Conservation (phyloP, 2,797 vertebrate species). For the Picus viridis region DNA sequence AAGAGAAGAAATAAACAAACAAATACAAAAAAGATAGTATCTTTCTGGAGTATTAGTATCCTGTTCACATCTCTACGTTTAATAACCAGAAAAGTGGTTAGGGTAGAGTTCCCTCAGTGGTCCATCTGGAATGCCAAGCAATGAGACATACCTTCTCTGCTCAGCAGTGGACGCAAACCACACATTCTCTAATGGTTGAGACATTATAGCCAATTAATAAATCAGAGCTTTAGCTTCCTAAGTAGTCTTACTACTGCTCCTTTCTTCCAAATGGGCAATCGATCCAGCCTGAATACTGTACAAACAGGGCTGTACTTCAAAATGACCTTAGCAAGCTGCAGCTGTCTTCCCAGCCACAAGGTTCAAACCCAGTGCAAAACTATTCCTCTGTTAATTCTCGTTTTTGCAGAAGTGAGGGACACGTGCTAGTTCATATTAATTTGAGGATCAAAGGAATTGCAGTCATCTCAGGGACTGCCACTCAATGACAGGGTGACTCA, state of each 20-base stretch:
- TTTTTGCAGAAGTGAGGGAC: not conserved
- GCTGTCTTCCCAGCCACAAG: not conserved
- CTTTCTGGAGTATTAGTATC: not conserved
- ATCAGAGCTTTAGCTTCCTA: not conserved
- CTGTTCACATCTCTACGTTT: not conserved
- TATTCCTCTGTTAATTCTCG: not conserved
- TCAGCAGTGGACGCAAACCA: not conserved
- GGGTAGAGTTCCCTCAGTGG: not conserved
- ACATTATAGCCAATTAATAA: not conserved
- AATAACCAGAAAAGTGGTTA: not conserved
- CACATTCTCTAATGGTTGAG: not conserved
- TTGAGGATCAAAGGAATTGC: not conserved
- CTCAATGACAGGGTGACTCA: not conserved
- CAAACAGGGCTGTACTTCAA: not conserved
- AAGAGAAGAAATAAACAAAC: constrained; percentile 7
- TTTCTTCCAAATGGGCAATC: not conserved
- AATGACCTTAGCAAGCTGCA: not conserved
- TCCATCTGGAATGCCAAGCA: not conserved
- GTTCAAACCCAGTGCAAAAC: not conserved
- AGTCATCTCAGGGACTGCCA: not conserved
- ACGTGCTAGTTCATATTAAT: not conserved
- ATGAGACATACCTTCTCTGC: not conserved
- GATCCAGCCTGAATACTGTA: not conserved
- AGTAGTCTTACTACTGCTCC: not conserved
- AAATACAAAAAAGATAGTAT: not conserved